Conservation (phyloP, 2,888 invertebrate genomes). For the Cataglyphis rosenhaueri region DNA sequence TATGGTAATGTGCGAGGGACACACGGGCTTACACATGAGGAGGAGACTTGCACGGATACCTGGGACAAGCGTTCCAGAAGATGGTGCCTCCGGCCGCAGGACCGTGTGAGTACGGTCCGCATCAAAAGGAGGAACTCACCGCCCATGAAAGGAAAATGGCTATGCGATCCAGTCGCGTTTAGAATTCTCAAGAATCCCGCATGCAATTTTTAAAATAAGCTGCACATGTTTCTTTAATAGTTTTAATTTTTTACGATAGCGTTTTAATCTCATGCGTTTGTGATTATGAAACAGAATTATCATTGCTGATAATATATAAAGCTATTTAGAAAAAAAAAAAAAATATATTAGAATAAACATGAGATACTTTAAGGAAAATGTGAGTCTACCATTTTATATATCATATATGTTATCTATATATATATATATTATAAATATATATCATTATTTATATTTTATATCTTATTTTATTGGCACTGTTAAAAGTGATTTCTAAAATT, state of each 20-base stretch:
- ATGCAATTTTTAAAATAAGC: conserved; percentile 24
- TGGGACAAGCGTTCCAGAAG: conserved; percentile 81
- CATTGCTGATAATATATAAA: neutral
- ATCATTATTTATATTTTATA: neutral
- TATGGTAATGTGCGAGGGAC: conserved; percentile 82
- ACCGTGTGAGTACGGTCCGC: conserved; percentile 74
- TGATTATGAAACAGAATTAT: neutral
- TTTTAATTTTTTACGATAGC: neutral
- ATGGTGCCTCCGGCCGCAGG: conserved; percentile 82
- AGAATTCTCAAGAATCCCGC: neutral
- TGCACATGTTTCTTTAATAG: neutral
- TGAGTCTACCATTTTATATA: neutral
- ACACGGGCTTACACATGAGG: conserved; percentile 70
- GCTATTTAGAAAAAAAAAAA: neutral
- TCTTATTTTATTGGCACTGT: neutral
- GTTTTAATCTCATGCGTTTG: neutral
- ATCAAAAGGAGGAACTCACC: conserved; percentile 72
- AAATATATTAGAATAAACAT: neutral
- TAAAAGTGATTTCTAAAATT: neutral
- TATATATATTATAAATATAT: no score
- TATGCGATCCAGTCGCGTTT: neutral
- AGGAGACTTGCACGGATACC: conserved; percentile 73
- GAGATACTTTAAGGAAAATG: neutral
- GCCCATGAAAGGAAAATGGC: conserved; percentile 44
- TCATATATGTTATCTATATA: no score